Base-by-base conservation (phyloP, 2,888 invertebrate genomes). In the Phyllotreta striolata region DNA sequence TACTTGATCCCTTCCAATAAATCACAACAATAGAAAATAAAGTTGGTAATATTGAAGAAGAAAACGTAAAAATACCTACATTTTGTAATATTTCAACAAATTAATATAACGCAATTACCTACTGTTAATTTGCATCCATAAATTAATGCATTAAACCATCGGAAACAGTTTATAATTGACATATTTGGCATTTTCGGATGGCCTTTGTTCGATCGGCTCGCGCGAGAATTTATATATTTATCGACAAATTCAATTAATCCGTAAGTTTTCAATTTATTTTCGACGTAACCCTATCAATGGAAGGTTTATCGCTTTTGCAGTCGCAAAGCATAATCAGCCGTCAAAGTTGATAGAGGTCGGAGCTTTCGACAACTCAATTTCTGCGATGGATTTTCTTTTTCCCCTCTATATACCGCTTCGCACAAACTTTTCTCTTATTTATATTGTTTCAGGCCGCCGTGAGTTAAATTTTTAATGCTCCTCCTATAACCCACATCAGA, bases 211-310 rank as follows among this genome's bases (percentile, higher is more conserved):
- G 12, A 49, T 14, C 49, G 10, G 49, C 49, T 24, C 24, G 12
- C n/a, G 37, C 49, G 49, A 35, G 6, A 49, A 49, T 49, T 49
- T 49, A 49, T 49, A 49, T 49, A 14, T 37, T 10, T 37, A 49
- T 12, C 37, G 49, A 13, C 34, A 49, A 49, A 49, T 49, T 49
- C 49, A 49, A 49, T 49, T 49, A 49, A 49, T 35, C 49, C 1
- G 49, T 35, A 49, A 49, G 35, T 35, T 49, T 49, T 49, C 49
- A 35, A 49, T 49, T 49, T 49, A 49, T 49, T 49, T 49, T 49
- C 49, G 35, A 35, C 35, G 12, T 24, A 49, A 49, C 49, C 49
- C 49, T 49, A 49, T 35, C 49, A 35, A 35, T 49, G 35, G 37
- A 49, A 14, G 35, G 35, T 49, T 49, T 8, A 49, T 10, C 49